Conservation (phyloP, 2,113 vertebrate species). For the Noturus placidus region DNA sequence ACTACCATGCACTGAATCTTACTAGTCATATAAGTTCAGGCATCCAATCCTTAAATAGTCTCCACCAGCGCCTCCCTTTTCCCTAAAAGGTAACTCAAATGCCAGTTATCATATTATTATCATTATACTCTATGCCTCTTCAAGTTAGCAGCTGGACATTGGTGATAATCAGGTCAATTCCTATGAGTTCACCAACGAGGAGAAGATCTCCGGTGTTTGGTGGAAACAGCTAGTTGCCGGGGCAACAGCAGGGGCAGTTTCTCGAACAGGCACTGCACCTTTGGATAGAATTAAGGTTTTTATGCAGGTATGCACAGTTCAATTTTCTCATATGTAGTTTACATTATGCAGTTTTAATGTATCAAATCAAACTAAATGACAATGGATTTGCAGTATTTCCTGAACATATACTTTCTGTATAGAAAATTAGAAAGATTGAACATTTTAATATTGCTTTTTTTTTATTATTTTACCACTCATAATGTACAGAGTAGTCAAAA, state of each 20-base stretch:
- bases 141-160: slow-evolving; percentile 85
- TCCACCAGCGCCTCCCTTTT: background rate
- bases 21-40: background rate
- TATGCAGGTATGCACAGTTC: slow-evolving; percentile 81
- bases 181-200: slow-evolving; percentile 92
- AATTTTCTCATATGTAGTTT: background rate
- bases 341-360: background rate
- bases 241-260: slow-evolving; percentile 85
- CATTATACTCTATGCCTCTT: slow-evolving; percentile 35
- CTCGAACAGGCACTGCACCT: slow-evolving; percentile 88
- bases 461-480: background rate
- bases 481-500: background rate
- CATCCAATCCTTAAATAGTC: background rate
- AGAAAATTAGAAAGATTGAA: background rate
- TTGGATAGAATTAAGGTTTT: slow-evolving; percentile 92
- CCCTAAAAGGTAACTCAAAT: background rate
- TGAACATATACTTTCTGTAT: background rate
- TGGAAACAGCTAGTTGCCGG: slow-evolving; percentile 90
- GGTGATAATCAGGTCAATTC: slow-evolving; percentile 90
- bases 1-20: background rate
- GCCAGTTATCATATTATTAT: slow-evolving; percentile 41
- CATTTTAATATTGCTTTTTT: background rate
- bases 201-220: slow-evolving; percentile 86
- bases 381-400: background rate
- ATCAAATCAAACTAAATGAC: background rate